These are phyloP conservation scores for Triplophysa dalaica DNA, from an alignment of 2,113 vertebrate genomes.

Conservation along the genomic window DNA sequence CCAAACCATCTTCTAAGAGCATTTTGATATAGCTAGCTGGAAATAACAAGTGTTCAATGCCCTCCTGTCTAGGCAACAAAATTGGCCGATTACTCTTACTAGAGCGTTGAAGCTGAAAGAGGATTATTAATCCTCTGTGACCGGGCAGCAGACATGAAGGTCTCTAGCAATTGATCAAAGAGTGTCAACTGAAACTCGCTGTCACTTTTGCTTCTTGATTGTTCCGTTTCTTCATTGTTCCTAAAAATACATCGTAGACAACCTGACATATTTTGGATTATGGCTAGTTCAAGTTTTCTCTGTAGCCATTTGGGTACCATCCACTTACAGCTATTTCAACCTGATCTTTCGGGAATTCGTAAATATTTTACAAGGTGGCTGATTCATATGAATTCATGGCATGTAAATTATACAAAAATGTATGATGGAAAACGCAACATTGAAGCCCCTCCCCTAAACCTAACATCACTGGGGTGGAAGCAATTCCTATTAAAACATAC, in stretches of 20 bases:
- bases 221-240: neutral
- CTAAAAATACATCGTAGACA: neutral
- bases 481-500: too few relatives aligned
- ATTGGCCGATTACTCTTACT: slow-evolving; percentile 59
- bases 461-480: too few relatives aligned
- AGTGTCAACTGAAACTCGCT: slow-evolving; percentile 18
- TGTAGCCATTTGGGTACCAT: neutral
- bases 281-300: too few relatives aligned
- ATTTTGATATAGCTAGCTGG: slow-evolving; percentile 31
- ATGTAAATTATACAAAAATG: too few relatives aligned
- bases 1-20: slow-evolving; percentile 34
- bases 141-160: slow-evolving; percentile 46
- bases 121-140: slow-evolving; percentile 60
- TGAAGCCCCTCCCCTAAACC: too few relatives aligned
- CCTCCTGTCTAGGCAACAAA: slow-evolving; percentile 66
- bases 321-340: too few relatives aligned
- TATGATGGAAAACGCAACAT: too few relatives aligned
- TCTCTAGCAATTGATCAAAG: slow-evolving; percentile 50
- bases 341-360: too few relatives aligned
- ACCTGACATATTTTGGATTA: too few relatives aligned
- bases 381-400: too few relatives aligned
- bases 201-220: neutral
- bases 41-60: slow-evolving; percentile 60
- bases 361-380: too few relatives aligned
- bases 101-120: slow-evolving; percentile 33